phyloP scores from a whole-genome alignment of 1,140 invertebrate genomes.

The Hycleus phaleratus region DNA sequence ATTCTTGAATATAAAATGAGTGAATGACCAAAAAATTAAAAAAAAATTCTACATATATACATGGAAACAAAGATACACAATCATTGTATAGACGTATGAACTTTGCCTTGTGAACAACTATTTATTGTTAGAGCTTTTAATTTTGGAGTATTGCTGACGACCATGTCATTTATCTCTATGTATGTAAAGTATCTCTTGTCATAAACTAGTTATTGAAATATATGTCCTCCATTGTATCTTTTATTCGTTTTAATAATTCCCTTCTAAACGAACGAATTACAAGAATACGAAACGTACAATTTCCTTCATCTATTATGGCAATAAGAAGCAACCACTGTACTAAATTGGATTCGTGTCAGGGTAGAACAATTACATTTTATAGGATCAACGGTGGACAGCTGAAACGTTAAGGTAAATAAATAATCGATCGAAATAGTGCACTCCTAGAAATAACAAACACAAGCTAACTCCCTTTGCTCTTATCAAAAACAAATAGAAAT shows the following conservation, averaged over 20 bases:
- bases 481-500: too few species aligned
- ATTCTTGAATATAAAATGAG: not conserved
- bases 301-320: too few species aligned
- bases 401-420: too few species aligned
- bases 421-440: too few species aligned
- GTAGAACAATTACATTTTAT: too few species aligned
- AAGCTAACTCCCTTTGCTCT: too few species aligned
- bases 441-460: too few species aligned
- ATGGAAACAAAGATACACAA: constrained; percentile 12
- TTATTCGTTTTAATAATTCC: constrained; percentile 16
- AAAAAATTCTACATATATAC: constrained; percentile 6
- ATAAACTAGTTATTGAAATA: constrained; percentile 38
- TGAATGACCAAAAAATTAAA: constrained; percentile 24
- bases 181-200: constrained; percentile 33
- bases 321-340: too few species aligned
- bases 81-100: constrained; percentile 25
- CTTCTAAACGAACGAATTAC: not conserved
- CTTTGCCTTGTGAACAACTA: constrained; percentile 25
- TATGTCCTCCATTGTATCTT: constrained; percentile 38
- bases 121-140: constrained; percentile 27
- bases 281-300: not conserved
- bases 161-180: constrained; percentile 34
- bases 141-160: constrained; percentile 27
- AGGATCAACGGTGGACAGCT: too few species aligned
- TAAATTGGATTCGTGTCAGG: too few species aligned